A percentile compares a stretch with the other conserved stretches of the same genome.
Evolutionary conservation across 1,140 invertebrate species (phyloP).

Genomic region (Cyclina sinensis): DNA sequence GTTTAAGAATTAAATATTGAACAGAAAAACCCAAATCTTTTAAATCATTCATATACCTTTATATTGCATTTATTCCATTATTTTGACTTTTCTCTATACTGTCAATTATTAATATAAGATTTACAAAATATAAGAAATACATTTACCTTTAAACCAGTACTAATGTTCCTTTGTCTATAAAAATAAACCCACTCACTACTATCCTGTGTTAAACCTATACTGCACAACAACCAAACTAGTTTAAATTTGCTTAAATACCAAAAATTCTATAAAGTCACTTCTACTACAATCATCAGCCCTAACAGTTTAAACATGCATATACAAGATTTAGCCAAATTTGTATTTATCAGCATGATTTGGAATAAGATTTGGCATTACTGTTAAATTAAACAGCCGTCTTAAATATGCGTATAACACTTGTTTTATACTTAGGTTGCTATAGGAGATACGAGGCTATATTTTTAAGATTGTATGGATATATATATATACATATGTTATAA

Average conservation of each 20-base stretch:
- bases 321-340: slow-evolving; percentile 51
- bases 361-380: slow-evolving; percentile 41
- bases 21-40: too few species aligned
- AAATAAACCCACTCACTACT: background rate
- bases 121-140: too few species aligned
- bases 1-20: too few species aligned
- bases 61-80: too few species aligned
- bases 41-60: too few species aligned
- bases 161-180: background rate
- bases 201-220: slow-evolving; percentile 2
- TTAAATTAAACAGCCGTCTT: slow-evolving; percentile 37
- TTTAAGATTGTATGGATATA: slow-evolving; percentile 41
- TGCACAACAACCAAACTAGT: slow-evolving; percentile 1
- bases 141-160: background rate
- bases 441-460: slow-evolving; percentile 38
- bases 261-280: slow-evolving; percentile 46
- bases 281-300: background rate
- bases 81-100: too few species aligned
- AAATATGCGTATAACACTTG: slow-evolving; percentile 42
- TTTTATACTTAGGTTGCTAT: slow-evolving; percentile 63
- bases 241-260: slow-evolving; percentile 56
- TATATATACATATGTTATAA: slow-evolving; percentile 60
- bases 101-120: too few species aligned
- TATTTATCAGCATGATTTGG: slow-evolving; percentile 45
- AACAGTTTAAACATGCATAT: slow-evolving; percentile 57